phyloP scores from a whole-genome alignment of 1,140 invertebrate species.

The Heliconius congener region DNA sequence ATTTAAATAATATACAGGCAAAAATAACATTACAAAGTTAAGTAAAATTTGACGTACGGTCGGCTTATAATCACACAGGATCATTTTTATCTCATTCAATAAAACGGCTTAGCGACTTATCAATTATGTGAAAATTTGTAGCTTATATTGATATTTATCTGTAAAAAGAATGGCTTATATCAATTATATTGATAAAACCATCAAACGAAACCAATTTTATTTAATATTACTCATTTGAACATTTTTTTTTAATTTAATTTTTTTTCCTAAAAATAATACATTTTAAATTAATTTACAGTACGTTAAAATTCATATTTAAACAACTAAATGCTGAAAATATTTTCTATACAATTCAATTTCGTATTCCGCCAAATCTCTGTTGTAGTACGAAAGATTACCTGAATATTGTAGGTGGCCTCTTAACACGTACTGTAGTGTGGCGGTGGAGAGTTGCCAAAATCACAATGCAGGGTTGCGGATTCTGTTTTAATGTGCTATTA shows the following conservation, averaged over 20 bases:
- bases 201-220: too few relatives aligned
- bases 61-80: background rate
- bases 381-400: conserved; percentile 28
- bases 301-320: background rate
- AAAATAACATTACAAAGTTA: background rate
- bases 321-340: background rate
- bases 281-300: too few relatives aligned
- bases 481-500: background rate
- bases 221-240: too few relatives aligned
- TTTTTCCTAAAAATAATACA: too few relatives aligned
- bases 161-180: too few relatives aligned
- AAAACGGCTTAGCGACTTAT: background rate
- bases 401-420: conserved; percentile 27
- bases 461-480: conserved; percentile 6
- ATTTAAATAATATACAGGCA: background rate
- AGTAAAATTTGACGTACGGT: background rate
- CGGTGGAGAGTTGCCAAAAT: conserved; percentile 35
- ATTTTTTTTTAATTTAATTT: too few relatives aligned
- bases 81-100: background rate
- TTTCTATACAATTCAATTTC: conserved; percentile 5
- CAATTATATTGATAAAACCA: too few relatives aligned
- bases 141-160: too few relatives aligned
- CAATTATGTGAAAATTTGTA: background rate
- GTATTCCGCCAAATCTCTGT: conserved; percentile 15
- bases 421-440: conserved; percentile 35